Evolutionary conservation across 1,140 invertebrate species (phyloP).

Genomic region (Bradysia coprophila): DNA sequence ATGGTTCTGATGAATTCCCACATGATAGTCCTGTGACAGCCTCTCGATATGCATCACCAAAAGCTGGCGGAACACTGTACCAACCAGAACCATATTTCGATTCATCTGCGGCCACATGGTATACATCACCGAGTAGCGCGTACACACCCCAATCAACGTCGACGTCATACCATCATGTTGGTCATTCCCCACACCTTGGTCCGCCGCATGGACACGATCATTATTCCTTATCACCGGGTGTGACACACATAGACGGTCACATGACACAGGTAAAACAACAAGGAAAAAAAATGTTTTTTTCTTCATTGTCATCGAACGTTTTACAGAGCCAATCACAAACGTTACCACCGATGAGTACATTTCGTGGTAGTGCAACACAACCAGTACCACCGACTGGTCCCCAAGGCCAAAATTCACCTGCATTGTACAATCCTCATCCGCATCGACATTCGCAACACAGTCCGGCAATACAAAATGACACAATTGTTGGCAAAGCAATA

Average conservation of each 20-base stretch:
- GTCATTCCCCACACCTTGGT: constrained; percentile 11
- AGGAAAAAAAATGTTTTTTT: background rate
- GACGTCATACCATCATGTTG: constrained; percentile 15
- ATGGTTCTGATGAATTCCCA: constrained; percentile 78
- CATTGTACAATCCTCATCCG: constrained; percentile 26
- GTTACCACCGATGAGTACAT: constrained; percentile 86
- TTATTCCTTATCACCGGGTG: constrained; percentile 32
- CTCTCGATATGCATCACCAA: constrained; percentile 69
- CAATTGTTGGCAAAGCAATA: constrained; percentile 52
- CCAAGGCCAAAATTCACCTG: constrained; percentile 28
- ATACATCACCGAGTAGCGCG: constrained; percentile 13
- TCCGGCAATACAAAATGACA: constrained; percentile 38
- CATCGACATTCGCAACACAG: constrained; percentile 15
- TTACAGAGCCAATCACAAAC: constrained; percentile 34
- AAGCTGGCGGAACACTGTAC: constrained; percentile 20
- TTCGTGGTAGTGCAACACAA: constrained; percentile 44
- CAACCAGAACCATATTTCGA: constrained; percentile 23
- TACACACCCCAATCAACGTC: constrained; percentile 10
- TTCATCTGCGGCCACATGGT: constrained; percentile 16
- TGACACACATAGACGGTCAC: constrained; percentile 4
- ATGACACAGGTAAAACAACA: constrained; percentile 3
- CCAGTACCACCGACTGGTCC: constrained; percentile 27
- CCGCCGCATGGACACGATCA: constrained; percentile 16
- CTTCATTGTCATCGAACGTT: too few species aligned
- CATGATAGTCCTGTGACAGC: constrained; percentile 14